phyloP scores from a whole-genome alignment of 2,888 invertebrate genomes.

The Drosophila cracens region DNA sequence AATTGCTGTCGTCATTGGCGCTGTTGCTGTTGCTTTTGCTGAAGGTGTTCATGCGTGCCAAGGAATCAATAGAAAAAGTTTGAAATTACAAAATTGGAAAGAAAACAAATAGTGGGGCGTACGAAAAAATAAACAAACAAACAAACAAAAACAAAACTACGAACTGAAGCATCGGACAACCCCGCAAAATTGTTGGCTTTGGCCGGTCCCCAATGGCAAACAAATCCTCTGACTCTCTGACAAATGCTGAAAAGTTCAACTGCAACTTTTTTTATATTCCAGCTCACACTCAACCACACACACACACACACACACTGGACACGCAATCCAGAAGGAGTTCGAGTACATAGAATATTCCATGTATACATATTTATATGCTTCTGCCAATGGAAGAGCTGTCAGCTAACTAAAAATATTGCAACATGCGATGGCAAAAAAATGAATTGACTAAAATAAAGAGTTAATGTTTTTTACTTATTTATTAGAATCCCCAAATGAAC shows the following conservation, averaged over 20 bases:
- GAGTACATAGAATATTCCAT: slow-evolving; percentile 45
- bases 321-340: slow-evolving; percentile 21
- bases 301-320: slow-evolving; percentile 12
- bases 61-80: slow-evolving; percentile 79
- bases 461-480: not conserved
- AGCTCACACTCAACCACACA: not conserved
- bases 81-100: slow-evolving; percentile 80
- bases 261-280: slow-evolving; percentile 58
- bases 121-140: slow-evolving; percentile 40
- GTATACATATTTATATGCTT: slow-evolving; percentile 18
- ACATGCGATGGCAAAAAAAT: not conserved
- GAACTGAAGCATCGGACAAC: slow-evolving; percentile 19
- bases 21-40: slow-evolving; percentile 64
- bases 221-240: slow-evolving; percentile 78
- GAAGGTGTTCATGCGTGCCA: slow-evolving; percentile 80
- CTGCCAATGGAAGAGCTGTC: slow-evolving; percentile 29
- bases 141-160: slow-evolving; percentile 37
- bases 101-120: slow-evolving; percentile 75
- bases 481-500: not conserved
- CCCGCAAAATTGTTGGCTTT: slow-evolving; percentile 62
- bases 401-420: slow-evolving; percentile 19
- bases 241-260: slow-evolving; percentile 78
- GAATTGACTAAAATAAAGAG: not conserved
- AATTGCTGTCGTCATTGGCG: slow-evolving; percentile 65
- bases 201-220: slow-evolving; percentile 70